Evolutionary conservation across 2,797 vertebrate species (phyloP), one percentile per base, ranked within the genome.

Genomic region (Emydoidea blandingii): DNA sequence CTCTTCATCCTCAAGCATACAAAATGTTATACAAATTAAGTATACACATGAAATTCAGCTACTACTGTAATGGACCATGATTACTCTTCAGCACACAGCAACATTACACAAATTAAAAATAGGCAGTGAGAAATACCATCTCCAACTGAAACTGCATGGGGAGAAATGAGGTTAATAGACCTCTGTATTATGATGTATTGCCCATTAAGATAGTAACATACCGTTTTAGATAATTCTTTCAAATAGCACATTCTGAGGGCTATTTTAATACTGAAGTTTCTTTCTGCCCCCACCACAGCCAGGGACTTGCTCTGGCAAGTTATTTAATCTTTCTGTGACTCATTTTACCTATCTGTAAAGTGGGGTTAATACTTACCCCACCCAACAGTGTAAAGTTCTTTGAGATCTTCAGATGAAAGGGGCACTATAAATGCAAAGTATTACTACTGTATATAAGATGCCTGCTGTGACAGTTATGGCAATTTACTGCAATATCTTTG

Each of bases 331-430:
- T 47, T 14, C 59, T n/a, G 31, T 65, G 31, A 65, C 31, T n/a
- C 31, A 65, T 80, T 86, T 56, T 49, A 83, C 83, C 18, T 81
- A 76, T 82, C 68, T 91, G 37, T 93, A 86, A 81, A 49, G 19
- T 2, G 4, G 27, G 9, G 1, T 89, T 79, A 76, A 84, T 37
- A 50, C 57, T 83, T 37, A 50, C 57, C 53, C 31, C 34, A 15
- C 59, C 4, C 65, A 85, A 8, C 41, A 44, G 6, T 81, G 41
- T 7, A 50, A 31, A 19, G 31, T 47, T 16, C 31, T 68, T 49
- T 29, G 53, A 88, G 23, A 37, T 84, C 27, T 94, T 21, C 93
- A 85, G 84, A 87, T 27, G 8, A 7, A 53, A 86, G 79, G 1
- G 79, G 81, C 93, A 85, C 21, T 12, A 16, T 14, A 79, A 87